A percentile compares a stretch with the other conserved stretches of the same genome.
Conservation (phyloP, 2,113 vertebrate genomes). For the Tympanuchus pallidicinctus region DNA sequence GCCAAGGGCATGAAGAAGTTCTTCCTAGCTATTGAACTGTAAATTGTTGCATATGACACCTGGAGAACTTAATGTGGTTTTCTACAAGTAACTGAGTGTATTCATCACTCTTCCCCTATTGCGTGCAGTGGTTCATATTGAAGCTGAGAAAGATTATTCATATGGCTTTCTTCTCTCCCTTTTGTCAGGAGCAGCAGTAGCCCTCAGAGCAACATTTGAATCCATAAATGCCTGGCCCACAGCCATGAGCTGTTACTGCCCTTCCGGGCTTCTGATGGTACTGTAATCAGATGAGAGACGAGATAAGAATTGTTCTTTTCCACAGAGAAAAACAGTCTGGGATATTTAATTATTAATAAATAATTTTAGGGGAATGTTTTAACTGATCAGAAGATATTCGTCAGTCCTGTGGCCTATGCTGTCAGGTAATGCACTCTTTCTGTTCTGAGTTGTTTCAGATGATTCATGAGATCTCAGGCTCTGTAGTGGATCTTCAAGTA, state of each 20-base stretch:
- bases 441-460: neutral
- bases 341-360: neutral
- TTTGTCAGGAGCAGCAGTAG: neutral
- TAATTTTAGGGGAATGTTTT: neutral
- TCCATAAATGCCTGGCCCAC: constrained; percentile 9
- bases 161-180: constrained; percentile 10
- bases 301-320: constrained; percentile 16
- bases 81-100: constrained; percentile 18
- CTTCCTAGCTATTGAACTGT: constrained; percentile 26
- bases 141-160: constrained; percentile 17
- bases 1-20: constrained; percentile 5
- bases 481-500: neutral
- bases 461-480: neutral
- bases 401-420: neutral
- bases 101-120: neutral
- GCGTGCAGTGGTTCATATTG: neutral
- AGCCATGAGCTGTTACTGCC: neutral
- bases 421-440: neutral
- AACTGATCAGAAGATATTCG: neutral
- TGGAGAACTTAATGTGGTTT: constrained; percentile 16
- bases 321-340: neutral
- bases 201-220: constrained; percentile 7
- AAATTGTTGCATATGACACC: constrained; percentile 46
- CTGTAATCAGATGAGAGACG: neutral
- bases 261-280: constrained; percentile 1